These are phyloP conservation scores for Antheraea mylitta DNA, from an alignment of 1,140 invertebrate genomes.

Conservation along the genomic window DNA sequence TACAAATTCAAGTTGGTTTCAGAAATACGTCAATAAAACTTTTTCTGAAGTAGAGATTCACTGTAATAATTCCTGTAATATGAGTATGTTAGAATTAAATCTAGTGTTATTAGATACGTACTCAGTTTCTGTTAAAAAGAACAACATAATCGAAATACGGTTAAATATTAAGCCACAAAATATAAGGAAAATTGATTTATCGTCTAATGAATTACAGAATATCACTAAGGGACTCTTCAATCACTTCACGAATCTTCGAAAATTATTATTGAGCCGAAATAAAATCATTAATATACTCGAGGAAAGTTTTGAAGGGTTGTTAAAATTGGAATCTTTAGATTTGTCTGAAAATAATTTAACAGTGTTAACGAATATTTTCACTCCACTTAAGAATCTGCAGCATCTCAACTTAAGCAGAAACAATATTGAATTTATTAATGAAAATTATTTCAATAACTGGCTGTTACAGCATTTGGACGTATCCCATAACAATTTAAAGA, in stretches of 20 bases:
- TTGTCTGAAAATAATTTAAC: constrained; percentile 81
- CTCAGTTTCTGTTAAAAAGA: constrained; percentile 61
- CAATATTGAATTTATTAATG: constrained; percentile 83
- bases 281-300: constrained; percentile 56
- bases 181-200: constrained; percentile 66
- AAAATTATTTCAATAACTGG: constrained; percentile 77
- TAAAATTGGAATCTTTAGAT: constrained; percentile 80
- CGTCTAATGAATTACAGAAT: constrained; percentile 64
- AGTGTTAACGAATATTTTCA: constrained; percentile 80
- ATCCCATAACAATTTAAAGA: constrained; percentile 86
- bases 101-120: constrained; percentile 52
- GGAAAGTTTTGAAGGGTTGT: constrained; percentile 75
- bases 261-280: constrained; percentile 69
- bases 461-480: constrained; percentile 89
- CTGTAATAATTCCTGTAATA: constrained; percentile 51
- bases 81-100: constrained; percentile 46
- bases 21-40: constrained; percentile 52
- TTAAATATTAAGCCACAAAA: constrained; percentile 50
- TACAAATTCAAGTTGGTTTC: constrained; percentile 27
- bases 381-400: constrained; percentile 81
- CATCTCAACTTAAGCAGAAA: constrained; percentile 87
- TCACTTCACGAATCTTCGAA: constrained; percentile 60
- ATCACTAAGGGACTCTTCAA: constrained; percentile 62
- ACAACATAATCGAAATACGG: constrained; percentile 54
- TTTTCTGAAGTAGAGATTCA: constrained; percentile 43